These are phyloP conservation scores for Cryptus armator DNA, from an alignment of 2,888 invertebrate species.

Conservation along the genomic window DNA sequence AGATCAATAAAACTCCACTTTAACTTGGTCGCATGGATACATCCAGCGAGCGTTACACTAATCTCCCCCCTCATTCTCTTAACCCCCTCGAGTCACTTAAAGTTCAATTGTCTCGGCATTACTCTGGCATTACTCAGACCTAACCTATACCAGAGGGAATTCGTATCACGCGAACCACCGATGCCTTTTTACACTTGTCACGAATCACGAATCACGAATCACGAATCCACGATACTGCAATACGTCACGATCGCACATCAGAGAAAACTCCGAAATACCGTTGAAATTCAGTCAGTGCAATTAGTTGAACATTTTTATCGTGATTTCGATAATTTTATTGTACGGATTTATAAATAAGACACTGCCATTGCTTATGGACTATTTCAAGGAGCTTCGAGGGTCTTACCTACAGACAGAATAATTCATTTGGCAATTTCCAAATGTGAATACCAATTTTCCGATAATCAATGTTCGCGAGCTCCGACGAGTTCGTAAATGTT, in stretches of 20 bases:
- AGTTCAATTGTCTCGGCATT: constrained; percentile 50
- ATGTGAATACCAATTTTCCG: too few relatives aligned
- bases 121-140: constrained; percentile 40
- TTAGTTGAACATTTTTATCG: too few relatives aligned
- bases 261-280: too few relatives aligned
- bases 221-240: constrained; percentile 39
- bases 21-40: background rate
- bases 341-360: constrained; percentile 20
- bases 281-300: too few relatives aligned
- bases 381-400: too few relatives aligned
- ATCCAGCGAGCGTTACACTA: background rate
- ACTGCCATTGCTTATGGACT: too few relatives aligned
- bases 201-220: too few relatives aligned
- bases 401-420: too few relatives aligned
- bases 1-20: constrained; percentile 41
- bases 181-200: constrained; percentile 17
- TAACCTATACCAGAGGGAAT: constrained; percentile 44
- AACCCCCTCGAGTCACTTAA: constrained; percentile 39
- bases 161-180: constrained; percentile 45
- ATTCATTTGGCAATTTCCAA: too few relatives aligned
- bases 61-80: constrained; percentile 18
- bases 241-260: background rate
- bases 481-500: too few relatives aligned
- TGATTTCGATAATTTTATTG: background rate
- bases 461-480: too few relatives aligned